Base-by-base conservation (phyloP, 2,113 vertebrate genomes). In the Neotoma lepida region DNA sequence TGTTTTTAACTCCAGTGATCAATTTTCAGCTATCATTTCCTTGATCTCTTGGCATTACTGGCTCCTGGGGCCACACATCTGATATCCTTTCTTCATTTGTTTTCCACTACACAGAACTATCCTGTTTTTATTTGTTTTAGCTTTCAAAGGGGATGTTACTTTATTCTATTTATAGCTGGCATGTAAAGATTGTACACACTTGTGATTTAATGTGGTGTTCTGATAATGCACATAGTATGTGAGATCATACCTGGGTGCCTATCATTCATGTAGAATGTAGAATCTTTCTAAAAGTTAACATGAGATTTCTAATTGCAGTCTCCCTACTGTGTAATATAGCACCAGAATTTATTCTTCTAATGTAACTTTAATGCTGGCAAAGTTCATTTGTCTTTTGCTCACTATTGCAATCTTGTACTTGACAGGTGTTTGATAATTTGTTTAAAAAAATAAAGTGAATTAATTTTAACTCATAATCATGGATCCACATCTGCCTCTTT, bases 1-100 rank as follows among this genome's bases (percentile, higher is more conserved):
- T 92, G 30, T 86, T 94, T 95, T 76, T 26, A 77, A 68, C 33
- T 68, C 6, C 46, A 86, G 1, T 88, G 15, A 12, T 70, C n/a
- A 82, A 28, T 71, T 96, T 96, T 74, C 22, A 82, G 71, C 18
- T 49, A 63, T 88, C 28, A 58, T 51, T 94, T 78, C 71, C 63
- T 89, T 93, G 76, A 87, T 70, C n/a, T 41, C 66, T 2, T 49
- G 71, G 66, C 33, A 78, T 33, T 4, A n/a, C 24, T 80, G 20
- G 0, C n/a, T 92, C 20, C 76, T 63, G 74, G 63, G 26, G 51
- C 13, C 39, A 90, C 63, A 87, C 14, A n/a, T 94, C 64, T 89
- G 35, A 80, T 86, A 87, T 78, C 13, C 2, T 92, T 90, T 82
- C 71, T 66, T 94, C 66, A 64, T 12, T 94, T 96, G 71, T 14